Evolutionary conservation across 2,113 vertebrate species (phyloP).

Genomic region (Podocnemis expansa): DNA sequence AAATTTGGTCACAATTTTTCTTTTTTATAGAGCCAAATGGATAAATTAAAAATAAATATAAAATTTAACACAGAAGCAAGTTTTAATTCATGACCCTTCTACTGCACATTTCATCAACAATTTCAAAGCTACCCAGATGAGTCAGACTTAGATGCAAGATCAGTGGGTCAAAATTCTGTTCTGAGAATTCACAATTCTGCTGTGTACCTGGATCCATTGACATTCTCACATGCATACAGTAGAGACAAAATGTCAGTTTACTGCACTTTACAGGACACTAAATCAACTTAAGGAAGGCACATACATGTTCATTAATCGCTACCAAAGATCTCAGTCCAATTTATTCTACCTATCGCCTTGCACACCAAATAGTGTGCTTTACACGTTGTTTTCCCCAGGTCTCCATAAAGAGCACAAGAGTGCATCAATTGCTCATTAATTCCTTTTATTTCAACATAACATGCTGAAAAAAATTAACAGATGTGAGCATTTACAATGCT

Average conservation of each 20-base stretch:
- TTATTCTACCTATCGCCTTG: background rate
- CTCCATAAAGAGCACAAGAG: constrained; percentile 66
- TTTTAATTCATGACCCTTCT: constrained; percentile 18
- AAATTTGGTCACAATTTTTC: background rate
- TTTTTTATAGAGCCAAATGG: constrained; percentile 12
- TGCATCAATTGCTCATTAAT: constrained; percentile 62
- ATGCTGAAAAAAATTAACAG: constrained; percentile 64
- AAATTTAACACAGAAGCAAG: constrained; percentile 19
- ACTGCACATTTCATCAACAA: constrained; percentile 28
- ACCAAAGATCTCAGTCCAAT: background rate
- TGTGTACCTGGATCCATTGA: constrained; percentile 36
- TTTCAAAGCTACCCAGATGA: constrained; percentile 53
- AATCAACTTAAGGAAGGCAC: background rate
- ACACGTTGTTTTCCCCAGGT: constrained; percentile 31
- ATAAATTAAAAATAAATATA: constrained; percentile 7
- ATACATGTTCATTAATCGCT: background rate
- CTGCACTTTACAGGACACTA: constrained; percentile 26
- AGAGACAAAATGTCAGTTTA: constrained; percentile 6
- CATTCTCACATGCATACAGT: background rate
- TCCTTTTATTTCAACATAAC: constrained; percentile 73
- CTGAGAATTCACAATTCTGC: background rate
- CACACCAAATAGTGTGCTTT: background rate
- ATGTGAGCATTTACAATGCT: constrained; percentile 70
- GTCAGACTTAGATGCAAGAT: constrained; percentile 49
- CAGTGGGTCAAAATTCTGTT: constrained; percentile 24